Conservation (phyloP, 2,888 invertebrate genomes). For the Dasysyrphus tricinctus region DNA sequence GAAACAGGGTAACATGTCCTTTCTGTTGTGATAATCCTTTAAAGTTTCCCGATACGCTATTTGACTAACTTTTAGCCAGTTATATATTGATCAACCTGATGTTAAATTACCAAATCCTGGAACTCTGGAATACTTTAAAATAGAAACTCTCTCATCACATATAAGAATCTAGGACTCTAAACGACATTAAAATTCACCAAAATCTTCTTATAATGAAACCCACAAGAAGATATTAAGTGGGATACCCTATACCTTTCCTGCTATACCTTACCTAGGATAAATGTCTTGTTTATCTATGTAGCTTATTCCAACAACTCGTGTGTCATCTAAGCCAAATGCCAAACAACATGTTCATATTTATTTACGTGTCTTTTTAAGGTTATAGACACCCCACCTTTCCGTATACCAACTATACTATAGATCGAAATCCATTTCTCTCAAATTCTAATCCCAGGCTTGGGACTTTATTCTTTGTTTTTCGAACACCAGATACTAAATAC, state of each 20-base stretch:
- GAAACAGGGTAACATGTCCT: too few species aligned
- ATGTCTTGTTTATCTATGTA: slow-evolving; percentile 10
- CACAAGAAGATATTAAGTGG: background rate
- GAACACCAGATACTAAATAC: slow-evolving; percentile 44
- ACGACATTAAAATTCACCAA: background rate
- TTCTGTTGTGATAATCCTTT: too few species aligned
- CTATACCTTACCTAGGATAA: background rate
- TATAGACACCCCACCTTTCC: background rate
- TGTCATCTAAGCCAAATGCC: slow-evolving; percentile 66
- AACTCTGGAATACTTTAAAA: background rate
- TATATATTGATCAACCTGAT: too few species aligned
- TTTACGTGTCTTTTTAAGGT: slow-evolving; percentile 42
- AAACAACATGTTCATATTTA: slow-evolving; percentile 60
- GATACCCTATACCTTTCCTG: background rate
- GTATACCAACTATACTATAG: background rate
- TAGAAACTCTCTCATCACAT: background rate
- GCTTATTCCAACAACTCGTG: slow-evolving; percentile 31
- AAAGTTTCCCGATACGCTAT: too few species aligned
- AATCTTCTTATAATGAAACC: background rate
- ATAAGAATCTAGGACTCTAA: background rate
- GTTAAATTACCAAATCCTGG: too few species aligned
- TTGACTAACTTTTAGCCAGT: too few species aligned
- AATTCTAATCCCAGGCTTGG: slow-evolving; percentile 27
- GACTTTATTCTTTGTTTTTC: slow-evolving; percentile 7
- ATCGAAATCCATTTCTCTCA: slow-evolving; percentile 31